A percentile compares a stretch with the other conserved stretches of the same genome.
These are phyloP conservation scores for Tetraneura akinire DNA, from an alignment of 1,140 invertebrate genomes.

Conservation along the genomic window DNA sequence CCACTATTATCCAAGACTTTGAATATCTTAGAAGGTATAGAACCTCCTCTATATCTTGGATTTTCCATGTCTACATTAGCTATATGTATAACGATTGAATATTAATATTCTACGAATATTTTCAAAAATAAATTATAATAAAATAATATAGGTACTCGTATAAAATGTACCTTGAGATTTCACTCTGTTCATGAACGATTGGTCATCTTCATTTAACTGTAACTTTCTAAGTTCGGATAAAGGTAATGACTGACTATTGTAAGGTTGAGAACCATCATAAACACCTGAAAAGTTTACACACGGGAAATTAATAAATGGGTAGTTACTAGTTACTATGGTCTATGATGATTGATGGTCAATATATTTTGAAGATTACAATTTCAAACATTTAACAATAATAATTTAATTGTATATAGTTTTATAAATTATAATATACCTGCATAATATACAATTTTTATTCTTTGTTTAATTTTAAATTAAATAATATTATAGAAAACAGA, in stretches of 20 bases:
- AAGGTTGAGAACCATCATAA: constrained; percentile 46
- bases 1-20: constrained; percentile 62
- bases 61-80: constrained; percentile 58
- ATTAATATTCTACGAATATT: constrained; percentile 48
- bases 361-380: too few species aligned
- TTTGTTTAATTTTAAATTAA: too few species aligned
- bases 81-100: constrained; percentile 48
- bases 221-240: constrained; percentile 63
- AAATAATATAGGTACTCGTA: too few species aligned
- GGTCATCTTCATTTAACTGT: constrained; percentile 66
- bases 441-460: too few species aligned
- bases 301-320: too few species aligned
- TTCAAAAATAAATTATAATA: not conserved
- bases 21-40: constrained; percentile 66
- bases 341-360: too few species aligned
- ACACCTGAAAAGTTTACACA: constrained; percentile 14
- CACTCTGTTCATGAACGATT: constrained; percentile 66
- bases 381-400: too few species aligned
- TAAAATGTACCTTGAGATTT: constrained; percentile 70
- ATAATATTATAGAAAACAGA: too few species aligned
- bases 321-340: too few species aligned
- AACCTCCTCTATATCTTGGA: constrained; percentile 62
- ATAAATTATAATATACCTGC: too few species aligned
- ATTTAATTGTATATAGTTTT: too few species aligned
- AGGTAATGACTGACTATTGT: constrained; percentile 55